Evolutionary conservation across 2,113 vertebrate species (phyloP), one percentile per base, ranked within the genome.

Genomic region (Petrocephalus microphthalmus): DNA sequence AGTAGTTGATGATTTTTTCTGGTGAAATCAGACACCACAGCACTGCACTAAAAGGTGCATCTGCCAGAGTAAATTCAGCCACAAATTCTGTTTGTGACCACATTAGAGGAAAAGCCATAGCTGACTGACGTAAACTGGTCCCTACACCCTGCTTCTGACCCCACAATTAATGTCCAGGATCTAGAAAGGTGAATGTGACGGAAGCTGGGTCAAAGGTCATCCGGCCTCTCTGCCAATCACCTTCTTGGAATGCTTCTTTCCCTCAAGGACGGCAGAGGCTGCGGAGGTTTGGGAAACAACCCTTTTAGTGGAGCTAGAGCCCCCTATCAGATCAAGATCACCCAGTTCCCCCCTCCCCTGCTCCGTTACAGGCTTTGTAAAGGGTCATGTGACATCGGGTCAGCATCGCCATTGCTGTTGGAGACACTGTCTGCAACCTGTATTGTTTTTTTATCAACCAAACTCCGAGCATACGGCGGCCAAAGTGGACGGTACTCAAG

Each of bases 381-480:
- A 78, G 71, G 71, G 71, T 78, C 71, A 78, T 4, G 2, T 42
- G 71, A 42, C 33, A 13, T 17, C 71, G 17, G 84, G 29, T 37
- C 84, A 29, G 10, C 49, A 22, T 54, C 52, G 52, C 52, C 52
- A 29, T 15, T 15, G n/a, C n/a, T 33, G 49, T 54, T 17, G 20
- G 51, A 33, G n/a, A 33, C 49, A 6, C 51, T 54, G n/a, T 54
- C 47, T 54, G 47, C 37, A n/a, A 11, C 45, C 45, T 83, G 7
- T 11, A n/a, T 49, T n/a, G 7, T 53, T 56, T 85, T 85, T 85
- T 85, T 7, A 85, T 33, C 33, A 85, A 56, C 29, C 52, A 37
- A 54, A 85, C 84, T 84, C 49, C 54, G 52, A 85, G n/a, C 51
- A 33, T 85, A 19, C 84, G 49, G 52, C 84, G 56, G 84, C 51